These are phyloP conservation scores for Nephila pilipes DNA, from an alignment of 1,140 invertebrate species.

Conservation along the genomic window DNA sequence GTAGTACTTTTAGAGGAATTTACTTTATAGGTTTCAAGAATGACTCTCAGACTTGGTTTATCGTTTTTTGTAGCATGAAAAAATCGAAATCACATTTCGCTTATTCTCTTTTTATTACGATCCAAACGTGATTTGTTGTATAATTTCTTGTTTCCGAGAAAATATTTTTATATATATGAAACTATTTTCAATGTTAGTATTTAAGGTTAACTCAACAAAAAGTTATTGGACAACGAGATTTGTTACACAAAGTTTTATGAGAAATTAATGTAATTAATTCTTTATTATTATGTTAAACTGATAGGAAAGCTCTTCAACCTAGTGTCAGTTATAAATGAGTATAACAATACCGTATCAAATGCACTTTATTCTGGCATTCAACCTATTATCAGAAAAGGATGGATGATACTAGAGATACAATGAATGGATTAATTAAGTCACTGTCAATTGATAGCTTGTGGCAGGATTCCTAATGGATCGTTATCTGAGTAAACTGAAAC, in stretches of 20 bases:
- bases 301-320: no score
- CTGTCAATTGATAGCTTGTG: conserved; percentile 3
- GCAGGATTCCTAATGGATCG: not conserved
- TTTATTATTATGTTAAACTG: no score
- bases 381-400: conserved; percentile 5
- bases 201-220: no score
- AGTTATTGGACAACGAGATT: no score
- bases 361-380: not conserved
- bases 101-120: not conserved
- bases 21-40: not conserved
- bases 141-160: no score
- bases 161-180: no score
- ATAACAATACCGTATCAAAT: no score
- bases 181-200: no score
- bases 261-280: no score
- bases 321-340: no score
- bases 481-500: not conserved
- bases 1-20: not conserved
- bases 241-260: no score
- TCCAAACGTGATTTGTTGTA: no score
- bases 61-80: not conserved
- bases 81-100: not conserved
- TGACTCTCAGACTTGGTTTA: not conserved
- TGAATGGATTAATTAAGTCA: conserved; percentile 1
- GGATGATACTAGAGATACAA: not conserved